Base-by-base conservation (phyloP, 2,113 vertebrate species). In the Pangasianodon gigas region DNA sequence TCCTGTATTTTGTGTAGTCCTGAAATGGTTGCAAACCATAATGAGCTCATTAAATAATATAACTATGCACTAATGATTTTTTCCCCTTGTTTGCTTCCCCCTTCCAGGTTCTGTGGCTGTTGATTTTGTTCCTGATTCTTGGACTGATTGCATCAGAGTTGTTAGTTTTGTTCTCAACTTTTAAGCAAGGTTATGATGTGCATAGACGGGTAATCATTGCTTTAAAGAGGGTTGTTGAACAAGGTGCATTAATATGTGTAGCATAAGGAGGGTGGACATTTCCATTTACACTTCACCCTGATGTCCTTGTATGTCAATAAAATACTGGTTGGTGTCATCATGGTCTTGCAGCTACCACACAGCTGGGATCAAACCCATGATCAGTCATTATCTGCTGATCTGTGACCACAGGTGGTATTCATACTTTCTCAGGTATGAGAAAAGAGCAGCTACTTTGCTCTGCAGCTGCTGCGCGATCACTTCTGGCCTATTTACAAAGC, bases 61-160 rank as follows among this genome's bases (percentile, higher is more conserved):
- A 48, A 58, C 21, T 24, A 16, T 75, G n/a, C 67, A 37, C 21
- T 24, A 41, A 41, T 75, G 16, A 56, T 16, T 74, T 65, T 54
- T 4, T 26, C 26, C 24, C 69, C 24, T n/a, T 87, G 26, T 74
- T 58, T 67, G 14, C 48, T 67, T 89, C 46, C 58, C 18, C 71
- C 32, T 81, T 60, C 4, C 92, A 97, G 97, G 95, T 88, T 26
- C 26, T 96, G 51, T 97, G 97, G 97, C 94, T 97, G 2, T 89
- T 97, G 13, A 96, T 96, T 91, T 95, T 97, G 65, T 97, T 97
- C 69, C 37, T 96, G 89, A 93, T 97, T 83, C 96, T 97, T 0
- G 95, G 94, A 0, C 95, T 97, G 90, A 97, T 96, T 0, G 97
- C 97, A 0, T 96, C 95, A 26, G 96, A 97, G 84, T 97, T 97